These are phyloP conservation scores for Alethe diademata DNA, from an alignment of 2,113 vertebrate genomes.

Conservation along the genomic window DNA sequence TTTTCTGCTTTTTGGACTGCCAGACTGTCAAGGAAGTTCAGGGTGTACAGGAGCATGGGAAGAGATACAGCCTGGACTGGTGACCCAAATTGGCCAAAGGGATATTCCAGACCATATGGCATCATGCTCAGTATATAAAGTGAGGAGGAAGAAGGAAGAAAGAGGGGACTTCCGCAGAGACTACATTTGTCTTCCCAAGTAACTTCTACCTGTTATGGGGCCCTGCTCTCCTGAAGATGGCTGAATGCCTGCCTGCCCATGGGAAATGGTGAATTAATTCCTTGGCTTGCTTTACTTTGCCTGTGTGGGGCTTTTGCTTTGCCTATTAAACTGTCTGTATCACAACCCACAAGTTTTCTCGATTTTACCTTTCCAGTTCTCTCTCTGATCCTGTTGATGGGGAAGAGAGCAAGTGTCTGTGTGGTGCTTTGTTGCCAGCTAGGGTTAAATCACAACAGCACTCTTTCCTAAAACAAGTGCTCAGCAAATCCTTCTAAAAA, in stretches of 20 bases:
- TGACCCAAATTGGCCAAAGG: background rate
- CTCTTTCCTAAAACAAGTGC: background rate
- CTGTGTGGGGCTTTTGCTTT: background rate
- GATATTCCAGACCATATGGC: background rate
- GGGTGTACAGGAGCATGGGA: background rate
- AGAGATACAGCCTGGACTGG: background rate
- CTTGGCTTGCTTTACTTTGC: background rate
- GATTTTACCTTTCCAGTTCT: background rate
- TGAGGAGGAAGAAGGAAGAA: too few species aligned
- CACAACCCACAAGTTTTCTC: background rate
- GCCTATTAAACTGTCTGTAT: background rate
- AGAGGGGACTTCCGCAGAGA: accelerated
- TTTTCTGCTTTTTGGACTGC: background rate
- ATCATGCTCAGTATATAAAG: background rate
- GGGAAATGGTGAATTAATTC: background rate
- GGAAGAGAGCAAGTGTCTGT: background rate
- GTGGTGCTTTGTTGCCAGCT: background rate
- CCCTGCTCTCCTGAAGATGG: background rate
- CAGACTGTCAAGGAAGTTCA: accelerated
- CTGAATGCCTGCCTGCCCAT: background rate
- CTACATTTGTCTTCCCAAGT: background rate
- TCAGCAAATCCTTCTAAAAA: background rate
- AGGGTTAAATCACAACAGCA: background rate
- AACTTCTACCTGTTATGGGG: too few species aligned
- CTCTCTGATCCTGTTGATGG: background rate